A percentile compares a stretch with the other conserved stretches of the same genome.
These are phyloP conservation scores for Mayetiola destructor DNA, from an alignment of 2,888 invertebrate species.

Conservation along the genomic window DNA sequence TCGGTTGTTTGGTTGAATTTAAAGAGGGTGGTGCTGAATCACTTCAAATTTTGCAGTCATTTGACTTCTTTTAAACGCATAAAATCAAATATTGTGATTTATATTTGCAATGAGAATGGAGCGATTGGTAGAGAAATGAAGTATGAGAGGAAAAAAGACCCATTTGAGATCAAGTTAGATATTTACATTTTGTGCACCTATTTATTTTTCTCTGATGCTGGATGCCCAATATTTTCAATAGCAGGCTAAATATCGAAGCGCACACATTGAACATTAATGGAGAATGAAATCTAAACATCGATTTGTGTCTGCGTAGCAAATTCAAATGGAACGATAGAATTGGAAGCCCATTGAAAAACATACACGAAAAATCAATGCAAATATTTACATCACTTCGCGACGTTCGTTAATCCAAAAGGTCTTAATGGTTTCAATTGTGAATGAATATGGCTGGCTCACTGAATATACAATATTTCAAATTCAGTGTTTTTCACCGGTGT, in stretches of 20 bases:
- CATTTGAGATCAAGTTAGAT: constrained; percentile 6
- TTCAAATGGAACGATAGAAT: constrained; percentile 10
- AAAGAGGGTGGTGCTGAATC: neutral
- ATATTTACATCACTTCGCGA: constrained; percentile 20
- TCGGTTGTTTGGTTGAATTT: too few species aligned
- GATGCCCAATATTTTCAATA: too few species aligned
- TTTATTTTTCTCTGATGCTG: neutral
- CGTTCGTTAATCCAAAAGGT: constrained; percentile 19
- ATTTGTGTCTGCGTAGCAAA: neutral
- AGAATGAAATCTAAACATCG: constrained; percentile 2
- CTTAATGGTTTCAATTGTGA: constrained; percentile 13
- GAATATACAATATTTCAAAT: too few species aligned
- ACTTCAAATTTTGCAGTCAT: neutral
- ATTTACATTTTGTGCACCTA: neutral
- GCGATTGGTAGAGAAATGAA: too few species aligned
- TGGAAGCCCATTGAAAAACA: neutral
- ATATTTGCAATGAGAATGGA: constrained; percentile 9
- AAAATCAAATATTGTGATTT: constrained; percentile 8
- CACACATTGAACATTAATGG: too few species aligned
- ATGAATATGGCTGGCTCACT: too few species aligned
- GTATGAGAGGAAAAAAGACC: too few species aligned
- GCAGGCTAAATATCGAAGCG: too few species aligned
- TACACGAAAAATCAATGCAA: constrained; percentile 16
- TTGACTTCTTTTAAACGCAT: neutral
- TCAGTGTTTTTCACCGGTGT: too few species aligned